These are phyloP conservation scores for Alethe diademata DNA, from an alignment of 2,113 vertebrate genomes.

Conservation along the genomic window DNA sequence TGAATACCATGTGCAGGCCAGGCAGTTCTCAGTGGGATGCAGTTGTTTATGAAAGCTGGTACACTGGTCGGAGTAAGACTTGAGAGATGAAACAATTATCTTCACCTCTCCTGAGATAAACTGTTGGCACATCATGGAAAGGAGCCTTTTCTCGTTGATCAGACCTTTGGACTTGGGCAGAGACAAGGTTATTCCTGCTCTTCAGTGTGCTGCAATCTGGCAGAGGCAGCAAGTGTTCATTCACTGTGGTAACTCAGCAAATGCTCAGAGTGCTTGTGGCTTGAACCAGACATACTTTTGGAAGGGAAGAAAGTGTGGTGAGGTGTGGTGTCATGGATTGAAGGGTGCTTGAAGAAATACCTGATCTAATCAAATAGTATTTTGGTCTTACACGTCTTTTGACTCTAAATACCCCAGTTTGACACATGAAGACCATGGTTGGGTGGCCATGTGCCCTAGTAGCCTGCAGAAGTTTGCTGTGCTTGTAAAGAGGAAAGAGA, in stretches of 20 bases:
- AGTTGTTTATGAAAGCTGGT: background rate
- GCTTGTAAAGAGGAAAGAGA: background rate
- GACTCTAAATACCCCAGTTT: background rate
- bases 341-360: background rate
- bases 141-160: background rate
- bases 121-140: background rate
- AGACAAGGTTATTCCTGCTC: background rate
- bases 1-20: background rate
- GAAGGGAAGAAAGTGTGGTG: background rate
- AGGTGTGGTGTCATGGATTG: background rate
- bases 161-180: background rate
- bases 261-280: background rate
- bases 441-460: background rate
- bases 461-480: background rate
- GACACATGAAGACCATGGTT: fast-evolving
- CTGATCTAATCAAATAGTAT: background rate
- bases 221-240: background rate
- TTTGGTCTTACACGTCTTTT: background rate
- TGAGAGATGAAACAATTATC: background rate
- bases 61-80: background rate
- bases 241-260: background rate
- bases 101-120: background rate
- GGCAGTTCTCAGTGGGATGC: background rate
- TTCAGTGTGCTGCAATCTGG: background rate
- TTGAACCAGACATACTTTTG: fast-evolving